Base-by-base conservation (phyloP, 1,140 invertebrate species). In the Leptestheria dahalacensis region DNA sequence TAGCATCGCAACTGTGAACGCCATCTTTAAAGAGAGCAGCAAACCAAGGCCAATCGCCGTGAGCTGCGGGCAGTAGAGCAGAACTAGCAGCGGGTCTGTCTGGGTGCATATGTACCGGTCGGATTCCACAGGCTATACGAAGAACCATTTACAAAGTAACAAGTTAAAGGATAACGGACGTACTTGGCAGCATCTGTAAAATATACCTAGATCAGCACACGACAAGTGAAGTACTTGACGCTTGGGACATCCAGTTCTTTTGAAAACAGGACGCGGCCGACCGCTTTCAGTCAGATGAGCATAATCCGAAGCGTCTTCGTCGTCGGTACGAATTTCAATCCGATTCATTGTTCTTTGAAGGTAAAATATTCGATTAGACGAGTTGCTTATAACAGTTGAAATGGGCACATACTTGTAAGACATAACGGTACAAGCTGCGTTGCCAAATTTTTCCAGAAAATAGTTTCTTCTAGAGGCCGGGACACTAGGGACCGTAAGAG, bases 1-100 rank as follows among this genome's bases (percentile, higher is more conserved):
- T 88, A 0, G 83, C 90, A 69, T 93, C 90, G 69, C 90, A 93
- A 10, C 88, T 83, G 67, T 93, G 89, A 46, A 85, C 80, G 62
- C 87, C 83, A 66, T 89, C 79, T 66, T 88, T 85, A 63, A 88
- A 81, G 0, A 93, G 75, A 6, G 85, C 81, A 15, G 82, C 85
- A 67, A 91, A 82, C 88, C 89, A 93, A 15, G 90, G 90, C 88
- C 89, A 93, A 66, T 91, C 68, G 1, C 69, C 69, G 56, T 66
- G 67, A n/a, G 63, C 50, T 1, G 63, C 46, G 23, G 47, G 24
- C 2, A 48, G 18, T 24, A 60, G 57, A 53, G 54, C 64, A 58
- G 20, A 54, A 49, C 48, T 85, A 1, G 85, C 85, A 1, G 83
- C 82, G 2, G 73, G 77, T 68, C 83, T 82, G 68, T 25, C 54